Base-by-base conservation (phyloP, 92 coral and sea anemone species). In the Parazoanthus swiftii region DNA sequence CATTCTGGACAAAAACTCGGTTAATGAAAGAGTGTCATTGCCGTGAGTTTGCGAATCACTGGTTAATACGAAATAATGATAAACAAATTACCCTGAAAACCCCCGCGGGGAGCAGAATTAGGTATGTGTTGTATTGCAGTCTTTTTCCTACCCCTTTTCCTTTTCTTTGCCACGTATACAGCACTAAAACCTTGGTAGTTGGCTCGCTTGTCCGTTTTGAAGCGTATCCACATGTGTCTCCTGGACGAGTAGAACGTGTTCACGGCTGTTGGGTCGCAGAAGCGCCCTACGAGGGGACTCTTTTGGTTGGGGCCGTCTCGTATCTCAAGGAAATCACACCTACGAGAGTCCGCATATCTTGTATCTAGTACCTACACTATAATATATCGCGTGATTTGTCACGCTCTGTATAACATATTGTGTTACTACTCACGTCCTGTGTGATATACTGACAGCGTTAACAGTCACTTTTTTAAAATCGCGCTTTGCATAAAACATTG, bases 301-400 rank as follows among this genome's bases (percentile, higher is more conserved):
- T 25, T 84, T n/a, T n/a, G 65, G 23, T 46, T 70, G 79, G 87
- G 77, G 23, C 87, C 87, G 68, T 84, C 79, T 44, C 87, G 87
- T 70, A 84, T 70, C 77, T 84, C 87, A 26, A 84, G 76, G 15
- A 84, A 84, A 39, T 84, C 87, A 44, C 87, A 84, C n/a, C 87
- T 84, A 50, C 70, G 46, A n/a, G 26, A 71, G 42, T 84, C 25
- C 20, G 46, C n/a, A 46, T 46, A 26, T 50, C 42, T 16, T 58
- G 74, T 59, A 4, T 29, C n/a, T 75, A 75, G 46, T 75, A 10
- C 15, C 79, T 23, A 9, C 0, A 9, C 8, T 16, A 36, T 29
- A 36, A 72, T 1, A 26, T 6, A 1, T 72, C 16, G 20, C 3
- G 42, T 72, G 2, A 35, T 29, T 29, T 23, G 76, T 72, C 39